Evolutionary conservation across 2,113 vertebrate species (phyloP).

Genomic region (Macrotis lagotis): DNA sequence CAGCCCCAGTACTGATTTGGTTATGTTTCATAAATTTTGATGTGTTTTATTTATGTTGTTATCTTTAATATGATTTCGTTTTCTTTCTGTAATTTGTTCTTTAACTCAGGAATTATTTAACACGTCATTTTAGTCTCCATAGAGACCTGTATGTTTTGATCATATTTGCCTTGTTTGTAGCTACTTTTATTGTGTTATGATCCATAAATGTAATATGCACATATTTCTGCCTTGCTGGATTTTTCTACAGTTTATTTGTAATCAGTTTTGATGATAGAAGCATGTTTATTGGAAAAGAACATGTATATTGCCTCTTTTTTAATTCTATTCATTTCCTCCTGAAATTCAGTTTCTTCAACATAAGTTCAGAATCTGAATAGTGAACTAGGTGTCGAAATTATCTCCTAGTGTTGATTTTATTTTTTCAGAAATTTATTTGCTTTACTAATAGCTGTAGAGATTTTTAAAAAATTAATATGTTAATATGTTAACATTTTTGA

Average conservation of each 20-base stretch:
- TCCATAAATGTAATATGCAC: neutral
- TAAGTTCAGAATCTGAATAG: neutral
- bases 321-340: neutral
- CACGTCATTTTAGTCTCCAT: neutral
- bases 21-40: neutral
- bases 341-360: neutral
- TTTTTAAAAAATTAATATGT: neutral
- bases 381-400: neutral
- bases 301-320: neutral
- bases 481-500: neutral
- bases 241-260: neutral
- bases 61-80: neutral
- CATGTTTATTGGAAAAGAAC: neutral
- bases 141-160: neutral
- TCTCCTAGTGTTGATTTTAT: neutral
- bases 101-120: neutral
- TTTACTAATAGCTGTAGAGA: neutral
- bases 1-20: neutral
- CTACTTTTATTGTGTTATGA: neutral
- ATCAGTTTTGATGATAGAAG: neutral
- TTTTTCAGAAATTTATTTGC: neutral
- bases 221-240: neutral
- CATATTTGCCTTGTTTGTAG: neutral
- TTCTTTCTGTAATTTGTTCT: neutral
- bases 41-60: neutral